A percentile compares a stretch with the other conserved stretches of the same genome.
phyloP scores from a whole-genome alignment of 2,888 invertebrate genomes.

The Elaeidobius kamerunicus region DNA sequence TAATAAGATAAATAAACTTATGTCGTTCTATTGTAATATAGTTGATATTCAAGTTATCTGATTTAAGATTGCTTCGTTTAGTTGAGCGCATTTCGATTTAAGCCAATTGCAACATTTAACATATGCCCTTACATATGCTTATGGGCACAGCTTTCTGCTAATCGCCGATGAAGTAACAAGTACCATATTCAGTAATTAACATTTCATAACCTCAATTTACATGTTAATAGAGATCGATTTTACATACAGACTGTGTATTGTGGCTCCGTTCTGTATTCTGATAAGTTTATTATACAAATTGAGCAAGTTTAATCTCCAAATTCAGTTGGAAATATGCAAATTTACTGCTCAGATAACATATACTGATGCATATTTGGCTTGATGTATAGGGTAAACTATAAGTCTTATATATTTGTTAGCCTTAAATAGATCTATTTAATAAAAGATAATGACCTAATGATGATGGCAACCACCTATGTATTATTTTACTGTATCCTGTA shows the following conservation, averaged over 20 bases:
- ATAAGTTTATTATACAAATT: constrained; percentile 22
- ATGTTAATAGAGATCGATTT: constrained; percentile 22
- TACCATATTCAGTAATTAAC: constrained; percentile 15
- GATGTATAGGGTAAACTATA: too few relatives aligned
- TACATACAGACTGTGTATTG: constrained; percentile 23
- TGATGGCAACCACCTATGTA: too few relatives aligned
- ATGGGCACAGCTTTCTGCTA: background rate
- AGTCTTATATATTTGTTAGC: too few relatives aligned
- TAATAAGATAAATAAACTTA: too few relatives aligned
- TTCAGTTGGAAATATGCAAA: constrained; percentile 5
- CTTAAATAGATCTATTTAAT: too few relatives aligned
- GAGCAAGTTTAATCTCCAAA: constrained; percentile 1
- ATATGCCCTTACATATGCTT: constrained; percentile 1
- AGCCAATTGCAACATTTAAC: background rate
- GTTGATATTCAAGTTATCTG: too few relatives aligned
- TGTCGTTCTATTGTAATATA: background rate
- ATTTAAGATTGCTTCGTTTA: too few relatives aligned
- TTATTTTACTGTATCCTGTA: too few relatives aligned
- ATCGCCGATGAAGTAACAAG: constrained; percentile 12
- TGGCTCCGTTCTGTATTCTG: constrained; percentile 18
- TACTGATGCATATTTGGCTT: too few relatives aligned
- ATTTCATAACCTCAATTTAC: constrained; percentile 23
- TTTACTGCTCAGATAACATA: background rate
- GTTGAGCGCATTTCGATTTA: background rate
- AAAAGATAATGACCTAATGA: too few relatives aligned